phyloP scores from a whole-genome alignment of 2,113 vertebrate genomes.

The Aythya baeri region DNA sequence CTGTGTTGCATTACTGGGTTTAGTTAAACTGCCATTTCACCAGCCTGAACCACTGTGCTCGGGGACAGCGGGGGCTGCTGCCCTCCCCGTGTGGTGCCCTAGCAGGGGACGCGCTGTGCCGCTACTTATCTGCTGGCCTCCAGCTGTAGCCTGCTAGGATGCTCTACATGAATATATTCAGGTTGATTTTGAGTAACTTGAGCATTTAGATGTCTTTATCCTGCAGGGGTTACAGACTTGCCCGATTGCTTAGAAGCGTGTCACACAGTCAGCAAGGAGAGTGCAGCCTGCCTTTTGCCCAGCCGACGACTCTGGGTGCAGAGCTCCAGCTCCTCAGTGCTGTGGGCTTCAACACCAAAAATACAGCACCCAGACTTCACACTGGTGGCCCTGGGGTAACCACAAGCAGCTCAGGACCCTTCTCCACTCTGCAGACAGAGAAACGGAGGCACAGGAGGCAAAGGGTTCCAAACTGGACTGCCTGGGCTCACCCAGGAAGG shows the following conservation, averaged over 20 bases:
- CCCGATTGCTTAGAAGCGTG: not conserved
- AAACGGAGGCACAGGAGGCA: not conserved
- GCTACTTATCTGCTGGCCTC: not conserved
- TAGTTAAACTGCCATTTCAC: not conserved
- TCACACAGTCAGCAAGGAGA: not conserved
- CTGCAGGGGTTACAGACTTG: not conserved
- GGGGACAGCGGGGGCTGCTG: not conserved
- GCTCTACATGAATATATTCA: not conserved
- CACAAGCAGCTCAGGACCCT: not conserved
- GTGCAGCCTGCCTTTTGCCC: fast-evolving
- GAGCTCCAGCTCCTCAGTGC: fast-evolving
- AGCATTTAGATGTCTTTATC: not conserved
- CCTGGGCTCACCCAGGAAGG: not conserved
- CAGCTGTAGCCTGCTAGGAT: not conserved
- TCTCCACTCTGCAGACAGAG: not conserved
- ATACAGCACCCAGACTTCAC: not conserved
- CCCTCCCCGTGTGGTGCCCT: too few species aligned
- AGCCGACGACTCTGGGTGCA: not conserved
- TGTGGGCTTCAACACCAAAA: fast-evolving
- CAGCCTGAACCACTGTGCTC: not conserved
- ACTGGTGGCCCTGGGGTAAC: not conserved
- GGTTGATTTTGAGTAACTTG: not conserved
- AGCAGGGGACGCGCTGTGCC: too few species aligned
- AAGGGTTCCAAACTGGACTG: not conserved
- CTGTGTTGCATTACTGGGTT: fast-evolving